Base-by-base conservation (phyloP, 2,888 invertebrate species). In the Cheilosia vernalis region DNA sequence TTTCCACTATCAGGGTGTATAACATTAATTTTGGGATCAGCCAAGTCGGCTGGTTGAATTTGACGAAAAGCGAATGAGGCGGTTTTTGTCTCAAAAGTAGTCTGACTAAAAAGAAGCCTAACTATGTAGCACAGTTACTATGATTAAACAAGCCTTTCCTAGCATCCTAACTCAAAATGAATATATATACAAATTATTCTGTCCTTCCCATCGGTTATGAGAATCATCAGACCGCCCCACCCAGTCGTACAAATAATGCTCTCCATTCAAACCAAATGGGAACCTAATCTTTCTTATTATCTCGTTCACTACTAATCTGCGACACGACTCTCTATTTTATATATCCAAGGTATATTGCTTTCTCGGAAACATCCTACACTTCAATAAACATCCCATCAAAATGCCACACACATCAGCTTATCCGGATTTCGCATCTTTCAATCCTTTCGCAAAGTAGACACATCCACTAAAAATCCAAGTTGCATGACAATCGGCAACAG, bases 401-500 rank as follows among this genome's bases (percentile, higher is more conserved):
- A 72, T 61, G 61, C 70, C 60, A 44, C 58, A 61, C 72, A 42
- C 72, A 72, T 61, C 61, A 49, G 61, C 30, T 51, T 63, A 55
- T 73, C 73, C 63, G 30, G 61, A 72, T 53, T 73, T 33, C 63
- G 53, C 42, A 44, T 63, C 53, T 63, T 17, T 13, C 44, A 73
- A 53, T 61, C 72, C 60, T 53, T 51, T 53, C 49, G 49, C 55
- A n/a, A 55, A 33, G 24, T 24, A 51, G 56, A 21, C 13, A 44
- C 21, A 42, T 27, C 19, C 17, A 42, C 27, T 19, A 42, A 13
- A 33, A 73, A 49, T 40, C 37, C 49, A 27, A 60, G 49, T 51
- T 40, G 42, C 13, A 51, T 30, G 61, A 63, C 73, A 37, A 53
- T 70, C 42, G 42, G n/a, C 60, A 60, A 60, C 17, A 37, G 10